phyloP scores from a whole-genome alignment of 2,797 vertebrate genomes.

The Limnodromus scolopaceus region DNA sequence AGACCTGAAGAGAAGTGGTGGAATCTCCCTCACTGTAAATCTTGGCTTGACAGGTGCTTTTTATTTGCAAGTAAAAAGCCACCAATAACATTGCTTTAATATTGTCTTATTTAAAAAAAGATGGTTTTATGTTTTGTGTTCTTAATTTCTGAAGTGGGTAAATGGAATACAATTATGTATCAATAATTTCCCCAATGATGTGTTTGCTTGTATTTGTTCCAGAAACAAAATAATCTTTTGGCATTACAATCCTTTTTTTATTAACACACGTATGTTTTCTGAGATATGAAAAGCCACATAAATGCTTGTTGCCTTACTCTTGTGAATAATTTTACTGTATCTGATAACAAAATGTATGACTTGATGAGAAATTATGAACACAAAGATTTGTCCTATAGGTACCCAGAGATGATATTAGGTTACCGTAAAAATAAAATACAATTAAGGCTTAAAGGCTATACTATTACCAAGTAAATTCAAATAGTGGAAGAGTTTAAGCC shows the following conservation, averaged over 20 bases:
- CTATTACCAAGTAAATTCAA: not conserved
- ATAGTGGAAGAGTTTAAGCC: not conserved
- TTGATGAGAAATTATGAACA: not conserved
- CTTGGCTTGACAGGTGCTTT: not conserved
- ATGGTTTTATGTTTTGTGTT: not conserved
- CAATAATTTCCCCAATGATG: not conserved
- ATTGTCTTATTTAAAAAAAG: not conserved
- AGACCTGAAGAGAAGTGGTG: not conserved
- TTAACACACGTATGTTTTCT: not conserved
- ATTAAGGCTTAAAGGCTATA: not conserved
- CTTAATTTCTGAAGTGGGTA: not conserved
- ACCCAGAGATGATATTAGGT: not conserved
- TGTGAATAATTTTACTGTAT: not conserved
- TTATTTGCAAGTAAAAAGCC: not conserved
- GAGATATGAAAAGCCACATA: not conserved
- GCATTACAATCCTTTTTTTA: not conserved
- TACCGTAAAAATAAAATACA: not conserved
- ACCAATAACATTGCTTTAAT: not conserved
- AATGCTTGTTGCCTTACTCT: not conserved
- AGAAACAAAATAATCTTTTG: not conserved
- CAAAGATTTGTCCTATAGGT: not conserved
- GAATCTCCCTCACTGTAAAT: not conserved
- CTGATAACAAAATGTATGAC: not conserved
- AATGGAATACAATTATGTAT: not conserved
- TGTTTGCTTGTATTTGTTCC: not conserved